Evolutionary conservation across 2,888 invertebrate genomes (phyloP).

Genomic region (Ceraclea dissimilis): DNA sequence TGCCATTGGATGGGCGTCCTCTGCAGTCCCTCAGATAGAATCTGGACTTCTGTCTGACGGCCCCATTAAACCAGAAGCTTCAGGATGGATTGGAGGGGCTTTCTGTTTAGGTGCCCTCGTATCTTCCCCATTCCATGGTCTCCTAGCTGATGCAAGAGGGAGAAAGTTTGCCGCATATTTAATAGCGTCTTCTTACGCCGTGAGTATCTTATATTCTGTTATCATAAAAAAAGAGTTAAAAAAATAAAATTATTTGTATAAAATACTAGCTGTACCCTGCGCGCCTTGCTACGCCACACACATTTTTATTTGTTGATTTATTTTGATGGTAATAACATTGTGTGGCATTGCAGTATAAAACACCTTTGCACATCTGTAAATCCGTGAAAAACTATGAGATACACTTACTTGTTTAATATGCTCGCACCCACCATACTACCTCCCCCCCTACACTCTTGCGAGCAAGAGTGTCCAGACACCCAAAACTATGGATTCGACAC

Average conservation of each 20-base stretch:
- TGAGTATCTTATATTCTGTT: slow-evolving; percentile 31
- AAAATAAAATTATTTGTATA: no score
- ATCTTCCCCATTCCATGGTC: slow-evolving; percentile 42
- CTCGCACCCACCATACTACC: no score
- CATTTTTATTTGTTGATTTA: neutral
- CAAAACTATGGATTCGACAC: no score
- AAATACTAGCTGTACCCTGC: neutral
- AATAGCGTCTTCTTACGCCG: slow-evolving; percentile 39
- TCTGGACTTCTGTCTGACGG: slow-evolving; percentile 7
- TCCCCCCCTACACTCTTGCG: no score
- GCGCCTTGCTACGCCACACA: neutral
- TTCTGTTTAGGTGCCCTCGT: slow-evolving; percentile 42
- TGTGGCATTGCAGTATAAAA: no score
- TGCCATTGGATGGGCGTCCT: slow-evolving; percentile 19
- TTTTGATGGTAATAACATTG: neutral
- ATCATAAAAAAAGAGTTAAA: no score
- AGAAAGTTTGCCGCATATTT: slow-evolving; percentile 42
- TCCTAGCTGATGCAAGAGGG: slow-evolving; percentile 41
- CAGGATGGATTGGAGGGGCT: slow-evolving; percentile 21
- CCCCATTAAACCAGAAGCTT: slow-evolving; percentile 4
- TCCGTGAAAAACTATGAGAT: no score
- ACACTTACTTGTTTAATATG: no score
- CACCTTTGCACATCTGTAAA: no score
- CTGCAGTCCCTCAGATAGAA: slow-evolving; percentile 17
- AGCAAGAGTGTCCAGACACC: no score